Conservation (phyloP, 2,888 invertebrate genomes). For the Acanthococcus lagerstroemiae region DNA sequence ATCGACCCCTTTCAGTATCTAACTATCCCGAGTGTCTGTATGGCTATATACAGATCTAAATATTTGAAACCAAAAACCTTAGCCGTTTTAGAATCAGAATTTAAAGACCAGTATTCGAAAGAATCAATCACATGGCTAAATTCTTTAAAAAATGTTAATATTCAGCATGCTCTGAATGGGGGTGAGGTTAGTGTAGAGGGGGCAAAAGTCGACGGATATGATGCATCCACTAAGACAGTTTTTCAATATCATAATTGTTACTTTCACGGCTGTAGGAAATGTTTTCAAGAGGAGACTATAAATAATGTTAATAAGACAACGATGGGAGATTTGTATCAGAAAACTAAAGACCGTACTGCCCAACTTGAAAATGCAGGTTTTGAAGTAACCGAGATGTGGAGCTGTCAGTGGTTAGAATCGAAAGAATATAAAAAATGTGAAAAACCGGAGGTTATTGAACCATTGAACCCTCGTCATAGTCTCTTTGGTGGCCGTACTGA, state of each 20-base stretch:
- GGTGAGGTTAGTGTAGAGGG: background rate
- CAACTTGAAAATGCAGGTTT: constrained; percentile 20
- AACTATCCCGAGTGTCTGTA: constrained; percentile 38
- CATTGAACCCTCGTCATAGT: constrained; percentile 36
- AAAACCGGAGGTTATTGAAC: constrained; percentile 2
- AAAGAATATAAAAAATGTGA: constrained; percentile 5
- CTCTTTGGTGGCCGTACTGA: constrained; percentile 38
- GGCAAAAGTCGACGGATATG: background rate
- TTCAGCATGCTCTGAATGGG: background rate
- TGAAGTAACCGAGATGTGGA: constrained; percentile 33
- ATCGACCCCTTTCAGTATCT: constrained; percentile 38
- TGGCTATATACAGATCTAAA: constrained; percentile 32
- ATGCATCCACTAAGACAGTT: background rate
- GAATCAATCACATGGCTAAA: background rate
- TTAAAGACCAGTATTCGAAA: constrained; percentile 17
- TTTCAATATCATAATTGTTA: background rate
- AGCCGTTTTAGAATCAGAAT: background rate
- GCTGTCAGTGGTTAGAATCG: constrained; percentile 31
- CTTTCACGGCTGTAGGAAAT: background rate
- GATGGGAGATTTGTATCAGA: background rate
- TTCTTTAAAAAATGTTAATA: background rate
- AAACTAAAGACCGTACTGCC: constrained; percentile 29
- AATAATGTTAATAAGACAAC: background rate
- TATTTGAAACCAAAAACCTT: constrained; percentile 4
- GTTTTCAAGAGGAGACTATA: background rate